phyloP scores from a whole-genome alignment of 2,113 vertebrate genomes.

The Aleadryas rufinucha region DNA sequence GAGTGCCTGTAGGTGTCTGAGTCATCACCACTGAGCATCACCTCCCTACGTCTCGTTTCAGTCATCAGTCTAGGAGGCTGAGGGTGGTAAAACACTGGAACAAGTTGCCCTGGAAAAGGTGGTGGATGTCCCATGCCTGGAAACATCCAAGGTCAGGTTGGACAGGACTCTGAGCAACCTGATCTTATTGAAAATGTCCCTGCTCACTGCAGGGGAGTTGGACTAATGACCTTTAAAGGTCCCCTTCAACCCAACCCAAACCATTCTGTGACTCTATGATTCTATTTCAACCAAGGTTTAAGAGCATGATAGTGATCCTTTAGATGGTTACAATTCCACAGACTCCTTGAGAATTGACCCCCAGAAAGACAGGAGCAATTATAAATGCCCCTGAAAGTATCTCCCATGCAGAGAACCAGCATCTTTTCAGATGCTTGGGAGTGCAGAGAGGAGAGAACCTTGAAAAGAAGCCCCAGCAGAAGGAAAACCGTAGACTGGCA shows the following conservation, averaged over 20 bases:
- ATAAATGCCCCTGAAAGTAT: background rate
- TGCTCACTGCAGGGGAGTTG: background rate
- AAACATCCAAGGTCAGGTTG: background rate
- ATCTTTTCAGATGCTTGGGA: background rate
- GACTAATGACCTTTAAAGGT: background rate
- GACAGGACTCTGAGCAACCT: background rate
- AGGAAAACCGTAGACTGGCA: background rate
- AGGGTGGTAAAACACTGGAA: background rate
- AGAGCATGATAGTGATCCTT: background rate
- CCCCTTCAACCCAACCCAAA: background rate
- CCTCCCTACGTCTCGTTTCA: background rate
- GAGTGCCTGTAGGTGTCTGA: background rate
- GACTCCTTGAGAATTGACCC: background rate
- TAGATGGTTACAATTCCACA: background rate
- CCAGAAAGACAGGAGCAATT: background rate
- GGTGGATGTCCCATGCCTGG: background rate
- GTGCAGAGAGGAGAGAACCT: background rate
- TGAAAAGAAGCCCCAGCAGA: background rate
- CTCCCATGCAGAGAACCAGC: background rate
- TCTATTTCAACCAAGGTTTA: background rate
- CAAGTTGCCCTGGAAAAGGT: background rate
- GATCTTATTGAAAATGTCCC: background rate
- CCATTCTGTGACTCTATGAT: background rate
- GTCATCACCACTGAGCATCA: background rate
- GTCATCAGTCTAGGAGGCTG: fast-evolving